phyloP scores from a whole-genome alignment of 2,888 invertebrate species.

The Zygogramma bicolorata region DNA sequence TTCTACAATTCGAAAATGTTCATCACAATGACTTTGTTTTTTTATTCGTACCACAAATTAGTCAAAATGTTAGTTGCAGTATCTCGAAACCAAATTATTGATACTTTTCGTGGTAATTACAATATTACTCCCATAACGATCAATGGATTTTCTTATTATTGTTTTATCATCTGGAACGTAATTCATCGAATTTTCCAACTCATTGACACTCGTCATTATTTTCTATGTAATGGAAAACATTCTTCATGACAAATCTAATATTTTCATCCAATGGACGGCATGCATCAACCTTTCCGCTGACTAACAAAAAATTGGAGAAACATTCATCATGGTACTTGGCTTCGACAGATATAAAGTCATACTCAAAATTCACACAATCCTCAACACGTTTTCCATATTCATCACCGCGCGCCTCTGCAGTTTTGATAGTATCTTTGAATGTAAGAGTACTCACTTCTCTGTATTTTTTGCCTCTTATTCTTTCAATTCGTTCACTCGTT shows the following conservation, averaged over 20 bases:
- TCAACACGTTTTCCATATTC: constrained; percentile 52
- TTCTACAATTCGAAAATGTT: constrained; percentile 58
- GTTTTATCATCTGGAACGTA: constrained; percentile 59
- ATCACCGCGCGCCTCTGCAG: constrained; percentile 57
- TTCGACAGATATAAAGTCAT: constrained; percentile 50
- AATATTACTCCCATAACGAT: neutral
- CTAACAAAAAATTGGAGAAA: constrained; percentile 56
- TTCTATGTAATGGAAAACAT: constrained; percentile 58
- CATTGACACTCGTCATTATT: constrained; percentile 57
- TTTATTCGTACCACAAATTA: constrained; percentile 13
- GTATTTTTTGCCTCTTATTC: neutral
- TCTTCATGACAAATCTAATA: constrained; percentile 58
- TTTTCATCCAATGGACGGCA: constrained; percentile 26
- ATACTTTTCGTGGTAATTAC: constrained; percentile 40
- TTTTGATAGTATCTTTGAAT: constrained; percentile 60
- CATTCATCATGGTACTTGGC: constrained; percentile 61
- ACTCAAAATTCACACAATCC: constrained; percentile 41
- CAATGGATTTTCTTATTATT: constrained; percentile 49
- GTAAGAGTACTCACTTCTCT: too few relatives aligned
- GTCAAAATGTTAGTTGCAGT: constrained; percentile 41
- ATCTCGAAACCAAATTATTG: constrained; percentile 59
- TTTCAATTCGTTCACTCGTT: too few relatives aligned
- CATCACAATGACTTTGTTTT: constrained; percentile 52
- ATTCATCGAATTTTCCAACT: constrained; percentile 55
- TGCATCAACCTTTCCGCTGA: constrained; percentile 29